phyloP scores from a whole-genome alignment of 1,140 invertebrate species.

The Bathynomus jamesi region DNA sequence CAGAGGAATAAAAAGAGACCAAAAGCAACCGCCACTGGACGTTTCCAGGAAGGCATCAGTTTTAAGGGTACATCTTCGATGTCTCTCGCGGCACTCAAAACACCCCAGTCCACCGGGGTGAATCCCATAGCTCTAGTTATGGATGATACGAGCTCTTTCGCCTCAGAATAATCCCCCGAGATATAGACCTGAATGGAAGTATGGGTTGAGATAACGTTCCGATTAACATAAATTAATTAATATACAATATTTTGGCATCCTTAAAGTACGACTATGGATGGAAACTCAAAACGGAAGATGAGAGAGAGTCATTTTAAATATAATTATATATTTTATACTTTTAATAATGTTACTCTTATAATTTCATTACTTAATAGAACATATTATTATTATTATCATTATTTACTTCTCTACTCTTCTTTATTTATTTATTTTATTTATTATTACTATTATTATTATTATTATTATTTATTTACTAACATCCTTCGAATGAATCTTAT shows the following conservation, averaged over 20 bases:
- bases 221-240: too few relatives aligned
- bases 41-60: conserved; percentile 35
- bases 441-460: neutral
- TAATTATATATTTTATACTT: neutral
- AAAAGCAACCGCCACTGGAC: conserved; percentile 30
- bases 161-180: conserved; percentile 30
- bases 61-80: conserved; percentile 37
- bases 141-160: conserved; percentile 22
- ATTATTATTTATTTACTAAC: too few relatives aligned
- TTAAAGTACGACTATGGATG: too few relatives aligned
- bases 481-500: too few relatives aligned
- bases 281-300: too few relatives aligned
- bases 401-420: neutral
- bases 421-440: neutral
- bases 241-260: too few relatives aligned
- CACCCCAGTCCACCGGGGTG: conserved; percentile 37
- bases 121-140: conserved; percentile 34
- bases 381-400: neutral
- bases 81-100: conserved; percentile 29
- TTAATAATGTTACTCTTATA: neutral
- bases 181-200: conserved; percentile 32
- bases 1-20: conserved; percentile 36
- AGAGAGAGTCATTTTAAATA: too few relatives aligned
- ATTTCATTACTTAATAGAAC: neutral
- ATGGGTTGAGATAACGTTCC: too few relatives aligned